phyloP scores from a whole-genome alignment of 2,113 vertebrate genomes.

The Chaetura pelagica region DNA sequence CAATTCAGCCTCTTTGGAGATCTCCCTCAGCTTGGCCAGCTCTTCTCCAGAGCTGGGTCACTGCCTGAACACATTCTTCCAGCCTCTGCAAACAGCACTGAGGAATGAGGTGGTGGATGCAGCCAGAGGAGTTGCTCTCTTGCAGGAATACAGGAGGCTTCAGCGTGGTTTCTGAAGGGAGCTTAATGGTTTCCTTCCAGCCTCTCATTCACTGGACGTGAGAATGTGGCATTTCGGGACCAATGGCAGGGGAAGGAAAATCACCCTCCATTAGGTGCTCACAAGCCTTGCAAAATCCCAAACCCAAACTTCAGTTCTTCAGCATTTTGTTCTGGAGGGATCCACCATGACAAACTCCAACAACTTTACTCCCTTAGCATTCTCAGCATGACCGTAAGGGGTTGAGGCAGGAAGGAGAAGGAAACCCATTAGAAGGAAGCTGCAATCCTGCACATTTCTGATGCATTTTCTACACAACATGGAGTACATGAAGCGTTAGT shows the following conservation, averaged over 20 bases:
- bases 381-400: not conserved
- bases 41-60: not conserved
- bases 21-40: not conserved
- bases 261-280: not conserved
- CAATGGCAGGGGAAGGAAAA: not conserved
- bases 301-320: not conserved
- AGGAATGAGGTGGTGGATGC: not conserved
- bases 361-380: not conserved
- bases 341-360: not conserved
- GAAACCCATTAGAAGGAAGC: not conserved
- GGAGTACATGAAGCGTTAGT: not conserved
- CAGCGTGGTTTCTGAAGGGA: not conserved
- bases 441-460: not conserved
- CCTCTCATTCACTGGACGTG: not conserved
- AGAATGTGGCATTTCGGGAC: slow-evolving; percentile 23
- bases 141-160: not conserved
- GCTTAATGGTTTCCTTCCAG: not conserved
- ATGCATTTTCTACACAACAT: not conserved
- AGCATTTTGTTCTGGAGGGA: accelerated
- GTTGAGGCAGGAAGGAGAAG: not conserved
- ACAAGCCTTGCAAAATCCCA: not conserved
- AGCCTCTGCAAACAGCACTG: not conserved
- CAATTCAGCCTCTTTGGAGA: not conserved
- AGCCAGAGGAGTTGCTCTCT: slow-evolving; percentile 1
- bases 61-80: not conserved